A percentile compares a stretch with the other conserved stretches of the same genome.
These are phyloP conservation scores for Carapus acus DNA, from an alignment of 2,797 vertebrate genomes.

Conservation along the genomic window DNA sequence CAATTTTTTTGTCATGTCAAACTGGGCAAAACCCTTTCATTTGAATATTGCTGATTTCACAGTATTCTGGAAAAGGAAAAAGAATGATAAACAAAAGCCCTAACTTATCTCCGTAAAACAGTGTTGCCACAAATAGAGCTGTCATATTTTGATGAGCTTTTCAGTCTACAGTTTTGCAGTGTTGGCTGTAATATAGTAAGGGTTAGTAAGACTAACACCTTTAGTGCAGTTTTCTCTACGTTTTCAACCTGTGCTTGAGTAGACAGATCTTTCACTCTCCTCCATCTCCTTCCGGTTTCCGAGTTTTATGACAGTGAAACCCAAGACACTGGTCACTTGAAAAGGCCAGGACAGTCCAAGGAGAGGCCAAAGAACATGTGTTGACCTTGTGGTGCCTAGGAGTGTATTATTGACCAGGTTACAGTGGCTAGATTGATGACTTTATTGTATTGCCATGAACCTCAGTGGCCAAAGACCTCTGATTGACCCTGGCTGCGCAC, in stretches of 20 bases:
- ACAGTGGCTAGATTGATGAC: constrained; percentile 71
- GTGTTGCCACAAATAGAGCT: constrained; percentile 11
- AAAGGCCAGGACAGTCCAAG: constrained; percentile 69
- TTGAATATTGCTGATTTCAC: constrained; percentile 44
- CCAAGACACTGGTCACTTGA: constrained; percentile 48
- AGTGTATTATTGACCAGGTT: constrained; percentile 77
- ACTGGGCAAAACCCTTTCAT: constrained; percentile 31
- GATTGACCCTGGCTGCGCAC: constrained; percentile 67
- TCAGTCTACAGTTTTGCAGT: too few species aligned
- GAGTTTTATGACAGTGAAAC: constrained; percentile 57
- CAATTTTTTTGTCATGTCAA: too few species aligned
- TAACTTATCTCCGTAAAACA: constrained; percentile 18
- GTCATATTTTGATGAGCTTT: constrained; percentile 5
- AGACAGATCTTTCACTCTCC: constrained; percentile 2
- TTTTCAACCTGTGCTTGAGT: constrained; percentile 46
- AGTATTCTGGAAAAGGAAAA: constrained; percentile 25
- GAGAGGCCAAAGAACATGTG: constrained; percentile 75
- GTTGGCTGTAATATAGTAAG: too few species aligned
- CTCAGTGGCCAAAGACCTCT: constrained; percentile 72
- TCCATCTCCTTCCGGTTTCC: constrained; percentile 28
- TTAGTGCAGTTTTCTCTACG: constrained; percentile 36
- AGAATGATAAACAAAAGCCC: constrained; percentile 19
- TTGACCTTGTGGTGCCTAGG: constrained; percentile 66
- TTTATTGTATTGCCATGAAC: constrained; percentile 81
- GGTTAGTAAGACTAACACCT: constrained; percentile 30